Base-by-base conservation (phyloP, 2,113 vertebrate species). In the Calonectris borealis region DNA sequence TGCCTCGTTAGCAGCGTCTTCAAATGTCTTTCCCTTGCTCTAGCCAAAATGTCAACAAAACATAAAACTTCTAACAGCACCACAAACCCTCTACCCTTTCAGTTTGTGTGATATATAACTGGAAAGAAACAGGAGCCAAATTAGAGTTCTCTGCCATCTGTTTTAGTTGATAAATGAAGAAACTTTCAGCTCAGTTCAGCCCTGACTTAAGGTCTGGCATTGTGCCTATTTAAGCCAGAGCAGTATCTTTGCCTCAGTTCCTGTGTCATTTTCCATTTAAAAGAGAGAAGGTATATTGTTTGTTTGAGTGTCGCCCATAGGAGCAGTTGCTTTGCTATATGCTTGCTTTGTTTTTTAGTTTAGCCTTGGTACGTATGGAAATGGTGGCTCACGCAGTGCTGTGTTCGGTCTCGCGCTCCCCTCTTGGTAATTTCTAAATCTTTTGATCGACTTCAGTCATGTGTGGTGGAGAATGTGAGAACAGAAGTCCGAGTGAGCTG, bases 141-240 rank as follows among this genome's bases (percentile, higher is more conserved):
- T 80, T 71, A 12, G 83, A 75, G 32, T 86, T 84, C 86, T 88
- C 52, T 77, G 85, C 87, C 94, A 88, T 96, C 88, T 95, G 93
- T 93, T 94, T 77, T 61, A 94, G 91, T 52, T 92, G 96, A 95
- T 96, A 96, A 94, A 87, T 94, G 90, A 91, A 92, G 87, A 89
- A 93, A 77, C 88, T 93, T 92, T 0, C 5, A 71, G 89, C 9
- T 36, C 31, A 6, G 65, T 79, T 96, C 91, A 91, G 72, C 79
- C 32, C 72, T 87, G 88, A 75, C 80, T 95, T 85, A 21, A 87
- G 89, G 65, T 80, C 72, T 93, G 94, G 85, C 70, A 6, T 8
- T n/a, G 69, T 91, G 90, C 88, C 95, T 65, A 0, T 32, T 94
- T 18, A 32, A 68, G 69, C 66, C 58, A 32, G 55, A 84, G 48